phyloP scores from a whole-genome alignment of 2,113 vertebrate genomes.

The Eulemur rufifrons region DNA sequence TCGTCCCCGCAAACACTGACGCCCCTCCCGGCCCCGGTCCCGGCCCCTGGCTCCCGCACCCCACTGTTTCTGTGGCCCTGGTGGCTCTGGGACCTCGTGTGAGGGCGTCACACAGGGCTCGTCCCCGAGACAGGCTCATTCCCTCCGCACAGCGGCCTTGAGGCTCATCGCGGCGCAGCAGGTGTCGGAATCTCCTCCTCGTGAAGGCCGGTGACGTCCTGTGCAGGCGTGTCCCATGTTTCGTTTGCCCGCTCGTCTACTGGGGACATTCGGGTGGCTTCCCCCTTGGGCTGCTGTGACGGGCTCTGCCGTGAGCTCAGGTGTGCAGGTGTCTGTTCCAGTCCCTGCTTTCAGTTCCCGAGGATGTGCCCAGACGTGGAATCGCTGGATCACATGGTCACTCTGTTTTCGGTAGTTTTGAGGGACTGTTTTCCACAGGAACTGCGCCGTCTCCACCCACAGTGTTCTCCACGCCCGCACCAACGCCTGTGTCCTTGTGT shows the following conservation, averaged over 20 bases:
- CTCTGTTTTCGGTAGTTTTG: neutral
- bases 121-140: too few species aligned
- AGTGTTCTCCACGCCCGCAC: neutral
- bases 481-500: neutral
- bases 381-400: fast-evolving
- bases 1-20: too few species aligned
- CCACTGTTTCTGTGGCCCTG: neutral
- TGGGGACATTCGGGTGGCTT: neutral
- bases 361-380: neutral
- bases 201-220: neutral
- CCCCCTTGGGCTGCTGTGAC: too few species aligned
- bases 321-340: too few species aligned
- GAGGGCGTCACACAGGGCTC: too few species aligned
- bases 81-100: neutral
- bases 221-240: too few species aligned
- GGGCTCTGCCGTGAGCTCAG: fast-evolving
- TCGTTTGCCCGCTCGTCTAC: too few species aligned
- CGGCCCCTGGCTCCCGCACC: too few species aligned
- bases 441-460: neutral
- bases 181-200: too few species aligned
- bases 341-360: neutral
- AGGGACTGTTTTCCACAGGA: neutral
- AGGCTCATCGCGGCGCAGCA: too few species aligned
- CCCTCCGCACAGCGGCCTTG: neutral
- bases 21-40: too few species aligned